phyloP scores from a whole-genome alignment of 2,888 invertebrate species.

The Tetragonisca angustula region DNA sequence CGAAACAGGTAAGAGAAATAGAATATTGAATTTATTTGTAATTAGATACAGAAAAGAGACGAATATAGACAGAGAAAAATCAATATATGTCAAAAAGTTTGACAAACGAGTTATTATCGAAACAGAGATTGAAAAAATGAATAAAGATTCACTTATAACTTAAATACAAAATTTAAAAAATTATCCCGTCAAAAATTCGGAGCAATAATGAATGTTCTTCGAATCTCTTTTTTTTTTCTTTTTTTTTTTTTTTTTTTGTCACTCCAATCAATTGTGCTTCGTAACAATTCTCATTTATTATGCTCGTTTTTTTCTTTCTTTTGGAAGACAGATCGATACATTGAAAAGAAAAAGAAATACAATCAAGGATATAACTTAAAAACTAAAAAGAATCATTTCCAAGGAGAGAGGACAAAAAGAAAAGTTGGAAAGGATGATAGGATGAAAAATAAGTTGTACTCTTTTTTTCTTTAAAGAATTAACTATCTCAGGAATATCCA shows the following conservation, averaged over 20 bases:
- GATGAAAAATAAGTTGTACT: constrained; percentile 52
- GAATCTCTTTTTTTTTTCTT: constrained; percentile 16
- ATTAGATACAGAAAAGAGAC: constrained; percentile 58
- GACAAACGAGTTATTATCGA: constrained; percentile 15
- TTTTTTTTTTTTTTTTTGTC: constrained; percentile 12
- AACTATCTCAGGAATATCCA: constrained; percentile 80
- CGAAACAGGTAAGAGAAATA: constrained; percentile 16
- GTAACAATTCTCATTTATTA: constrained; percentile 34
- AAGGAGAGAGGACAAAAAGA: constrained; percentile 43
- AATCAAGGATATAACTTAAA: constrained; percentile 38
- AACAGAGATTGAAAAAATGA: constrained; percentile 35
- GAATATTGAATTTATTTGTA: constrained; percentile 41
- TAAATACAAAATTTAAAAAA: constrained; percentile 34
- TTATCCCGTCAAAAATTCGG: not conserved
- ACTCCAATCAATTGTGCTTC: constrained; percentile 29
- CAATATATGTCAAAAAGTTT: not conserved
- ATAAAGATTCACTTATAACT: constrained; percentile 42
- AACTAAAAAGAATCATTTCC: constrained; percentile 40
- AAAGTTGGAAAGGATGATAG: constrained; percentile 36
- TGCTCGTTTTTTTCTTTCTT: not conserved
- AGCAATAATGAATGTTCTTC: constrained; percentile 7
- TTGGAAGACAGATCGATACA: constrained; percentile 41
- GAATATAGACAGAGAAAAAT: constrained; percentile 68
- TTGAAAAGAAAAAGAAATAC: constrained; percentile 33
- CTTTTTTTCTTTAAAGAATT: constrained; percentile 48